These are phyloP conservation scores for Oxyura jamaicensis DNA, from an alignment of 2,113 vertebrate genomes.

Conservation along the genomic window DNA sequence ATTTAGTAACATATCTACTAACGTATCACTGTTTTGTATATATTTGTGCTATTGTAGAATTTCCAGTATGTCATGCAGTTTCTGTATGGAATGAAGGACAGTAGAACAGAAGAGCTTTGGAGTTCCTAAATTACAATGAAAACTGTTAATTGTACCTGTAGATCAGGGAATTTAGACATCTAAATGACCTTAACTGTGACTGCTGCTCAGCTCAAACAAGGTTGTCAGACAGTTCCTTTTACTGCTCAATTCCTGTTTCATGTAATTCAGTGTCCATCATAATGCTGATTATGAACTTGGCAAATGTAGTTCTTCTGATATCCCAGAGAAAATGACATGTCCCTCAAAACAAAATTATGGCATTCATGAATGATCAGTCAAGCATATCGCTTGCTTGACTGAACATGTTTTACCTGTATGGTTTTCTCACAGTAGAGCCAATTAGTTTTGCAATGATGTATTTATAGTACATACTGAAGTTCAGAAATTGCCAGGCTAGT, in stretches of 20 bases:
- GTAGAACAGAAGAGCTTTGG: neutral
- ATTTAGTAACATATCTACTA: neutral
- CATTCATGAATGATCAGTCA: neutral
- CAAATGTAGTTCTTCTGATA: neutral
- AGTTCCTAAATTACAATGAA: neutral
- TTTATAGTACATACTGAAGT: neutral
- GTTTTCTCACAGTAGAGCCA: neutral
- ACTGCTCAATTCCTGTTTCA: neutral
- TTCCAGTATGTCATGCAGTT: neutral
- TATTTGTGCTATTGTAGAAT: neutral
- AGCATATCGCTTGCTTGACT: neutral
- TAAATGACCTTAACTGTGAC: neutral
- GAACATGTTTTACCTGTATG: neutral
- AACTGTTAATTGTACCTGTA: neutral
- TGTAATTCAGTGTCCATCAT: neutral
- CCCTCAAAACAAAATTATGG: slow-evolving; percentile 11
- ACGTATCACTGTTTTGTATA: neutral
- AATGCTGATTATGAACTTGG: neutral
- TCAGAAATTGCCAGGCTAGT: neutral
- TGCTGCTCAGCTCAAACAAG: neutral
- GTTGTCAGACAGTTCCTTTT: neutral
- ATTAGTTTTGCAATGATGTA: neutral
- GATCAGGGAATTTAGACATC: neutral
- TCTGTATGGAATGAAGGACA: neutral
- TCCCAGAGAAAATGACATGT: neutral